Conservation (phyloP, 2,888 invertebrate species). For the Hermaeophaga mercurialis region DNA sequence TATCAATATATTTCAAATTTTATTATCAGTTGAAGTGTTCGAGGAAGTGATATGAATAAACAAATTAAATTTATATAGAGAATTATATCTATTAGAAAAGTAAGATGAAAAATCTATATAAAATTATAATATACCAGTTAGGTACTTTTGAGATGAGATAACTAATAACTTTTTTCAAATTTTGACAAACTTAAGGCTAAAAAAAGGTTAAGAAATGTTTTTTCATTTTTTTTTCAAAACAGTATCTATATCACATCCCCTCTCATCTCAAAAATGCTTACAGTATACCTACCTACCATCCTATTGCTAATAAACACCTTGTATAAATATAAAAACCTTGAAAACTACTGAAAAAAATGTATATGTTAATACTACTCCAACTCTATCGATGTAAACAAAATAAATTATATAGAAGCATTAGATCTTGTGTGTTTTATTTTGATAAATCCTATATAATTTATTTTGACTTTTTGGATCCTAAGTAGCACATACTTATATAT, state of each 20-base stretch:
- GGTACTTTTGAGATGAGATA: conserved; percentile 5
- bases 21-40: conserved; percentile 28
- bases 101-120: conserved; percentile 5
- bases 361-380: conserved; percentile 32
- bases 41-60: conserved; percentile 22
- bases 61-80: conserved; percentile 19
- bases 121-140: not conserved
- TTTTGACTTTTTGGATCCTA: conserved; percentile 26
- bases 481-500: too few species aligned
- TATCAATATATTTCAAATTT: conserved; percentile 25
- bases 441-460: conserved; percentile 26
- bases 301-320: conserved; percentile 18
- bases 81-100: conserved; percentile 17
- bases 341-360: conserved; percentile 20
- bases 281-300: conserved; percentile 3
- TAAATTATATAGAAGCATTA: conserved; percentile 38
- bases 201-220: too few species aligned
- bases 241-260: too few species aligned
- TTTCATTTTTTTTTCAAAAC: too few species aligned
- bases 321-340: conserved; percentile 17
- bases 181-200: too few species aligned
- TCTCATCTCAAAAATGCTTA: conserved; percentile 1
- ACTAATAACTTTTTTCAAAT: too few species aligned
- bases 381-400: conserved; percentile 32
- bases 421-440: conserved; percentile 23